Conservation (phyloP, 2,113 vertebrate species). For the Odocoileus virginianus region DNA sequence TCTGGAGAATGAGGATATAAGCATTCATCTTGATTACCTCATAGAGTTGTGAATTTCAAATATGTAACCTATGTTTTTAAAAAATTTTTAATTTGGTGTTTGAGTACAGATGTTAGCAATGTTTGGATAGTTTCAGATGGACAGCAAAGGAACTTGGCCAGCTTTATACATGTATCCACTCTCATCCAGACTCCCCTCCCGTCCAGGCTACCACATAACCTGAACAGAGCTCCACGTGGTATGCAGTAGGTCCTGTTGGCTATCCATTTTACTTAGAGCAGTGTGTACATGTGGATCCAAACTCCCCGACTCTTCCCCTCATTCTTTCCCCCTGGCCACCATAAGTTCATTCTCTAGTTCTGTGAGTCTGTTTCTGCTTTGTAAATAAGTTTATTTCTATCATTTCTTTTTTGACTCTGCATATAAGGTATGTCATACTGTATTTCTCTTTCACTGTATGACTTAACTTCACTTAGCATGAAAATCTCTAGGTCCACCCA, state of each 20-base stretch:
- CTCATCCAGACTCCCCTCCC: not conserved
- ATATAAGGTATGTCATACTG: not conserved
- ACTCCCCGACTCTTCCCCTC: not conserved
- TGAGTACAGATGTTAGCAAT: not conserved
- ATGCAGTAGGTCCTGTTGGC: not conserved
- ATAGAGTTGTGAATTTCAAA: not conserved
- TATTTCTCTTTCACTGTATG: not conserved
- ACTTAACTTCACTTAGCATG: not conserved
- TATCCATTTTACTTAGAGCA: not conserved
- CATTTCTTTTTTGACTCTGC: not conserved
- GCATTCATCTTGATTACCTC: not conserved
- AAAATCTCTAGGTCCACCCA: not conserved
- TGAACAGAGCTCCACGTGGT: not conserved
- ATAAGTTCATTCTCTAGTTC: not conserved
- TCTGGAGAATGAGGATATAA: not conserved
- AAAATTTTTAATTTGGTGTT: not conserved
- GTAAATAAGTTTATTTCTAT: not conserved
- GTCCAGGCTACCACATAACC: not conserved
- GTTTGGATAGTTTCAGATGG: not conserved
- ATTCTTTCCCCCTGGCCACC: not conserved
- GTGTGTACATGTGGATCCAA: not conserved
- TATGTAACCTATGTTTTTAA: not conserved
- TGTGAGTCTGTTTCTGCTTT: not conserved
- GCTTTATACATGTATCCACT: not conserved
- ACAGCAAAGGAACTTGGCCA: not conserved